Conservation (phyloP, 2,888 invertebrate genomes). For the Eledone cirrhosa region DNA sequence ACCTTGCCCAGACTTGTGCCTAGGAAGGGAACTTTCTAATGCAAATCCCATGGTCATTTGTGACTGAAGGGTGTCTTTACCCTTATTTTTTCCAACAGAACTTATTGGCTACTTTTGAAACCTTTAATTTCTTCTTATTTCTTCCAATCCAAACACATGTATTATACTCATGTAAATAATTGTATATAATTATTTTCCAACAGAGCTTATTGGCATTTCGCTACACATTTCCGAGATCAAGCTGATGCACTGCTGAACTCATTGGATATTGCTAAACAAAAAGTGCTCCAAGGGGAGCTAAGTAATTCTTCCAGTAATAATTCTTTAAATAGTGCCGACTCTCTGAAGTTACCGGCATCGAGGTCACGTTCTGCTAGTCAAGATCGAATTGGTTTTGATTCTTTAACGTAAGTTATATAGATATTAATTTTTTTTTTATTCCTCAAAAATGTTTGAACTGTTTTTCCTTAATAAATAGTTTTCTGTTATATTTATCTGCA, state of each 20-base stretch:
- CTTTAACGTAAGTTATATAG: constrained; percentile 43
- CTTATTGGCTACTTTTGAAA: no score
- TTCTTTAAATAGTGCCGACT: constrained; percentile 62
- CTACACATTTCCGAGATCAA: constrained; percentile 87
- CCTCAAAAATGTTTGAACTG: neutral
- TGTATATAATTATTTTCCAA: neutral
- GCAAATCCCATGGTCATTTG: no score
- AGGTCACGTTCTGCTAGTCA: constrained; percentile 57
- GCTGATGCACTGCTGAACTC: constrained; percentile 85
- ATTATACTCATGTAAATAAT: no score
- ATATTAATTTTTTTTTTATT: neutral
- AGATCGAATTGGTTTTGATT: constrained; percentile 41
- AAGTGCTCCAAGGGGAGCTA: constrained; percentile 73
- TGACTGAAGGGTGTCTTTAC: no score
- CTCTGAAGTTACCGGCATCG: constrained; percentile 37
- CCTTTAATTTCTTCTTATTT: no score
- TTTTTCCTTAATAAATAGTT: neutral
- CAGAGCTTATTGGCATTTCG: constrained; percentile 90
- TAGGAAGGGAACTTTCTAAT: no score
- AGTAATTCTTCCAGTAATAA: constrained; percentile 68
- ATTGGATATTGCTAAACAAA: constrained; percentile 81
- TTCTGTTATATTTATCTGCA: neutral
- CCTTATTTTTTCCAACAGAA: no score
- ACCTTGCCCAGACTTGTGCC: no score
- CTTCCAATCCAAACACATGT: no score